Base-by-base conservation (phyloP, 2,113 vertebrate genomes). In the Anhinga rufa region DNA sequence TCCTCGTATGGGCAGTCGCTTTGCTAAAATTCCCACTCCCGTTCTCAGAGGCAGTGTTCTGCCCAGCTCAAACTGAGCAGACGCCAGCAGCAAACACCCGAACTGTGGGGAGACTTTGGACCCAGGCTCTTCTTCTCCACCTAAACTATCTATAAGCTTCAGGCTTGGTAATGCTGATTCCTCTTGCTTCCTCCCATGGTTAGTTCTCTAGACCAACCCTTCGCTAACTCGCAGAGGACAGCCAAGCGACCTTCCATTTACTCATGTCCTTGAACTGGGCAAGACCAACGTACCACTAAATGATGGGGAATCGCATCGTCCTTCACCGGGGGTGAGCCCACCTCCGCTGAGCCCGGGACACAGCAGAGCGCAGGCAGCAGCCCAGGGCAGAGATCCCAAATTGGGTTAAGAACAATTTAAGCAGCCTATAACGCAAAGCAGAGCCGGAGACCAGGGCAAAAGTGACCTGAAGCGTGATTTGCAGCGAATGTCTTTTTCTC, bases 381-480 rank as follows among this genome's bases (percentile, higher is more conserved):
- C 24, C 25, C 49, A 12, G 61, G 15, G 10, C 81, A 85, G 22
- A 44, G 66, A 76, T 6, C 79, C 88, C 88, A 25, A 6, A 24
- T 69, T 31, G 74, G 51, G 70, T 54, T 22, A 57, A 71, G 79
- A 74, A 46, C 80, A 48, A 51, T 78, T 83, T 62, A 51, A 91
- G 24, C 65, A 71, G 78, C 82, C 82, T 19, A 4, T 55, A 84
- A 94, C 3, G 8, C 91, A 46, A 49, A 87, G 93, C 85, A 78
- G 68, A 88, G 44, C 22, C 61, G 29, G 89, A 65, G 81, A 75
- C 9, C 65, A 4, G 61, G 40, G 70, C 89, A 84, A 19, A 7
- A 94, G 66, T 82, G 92, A 93, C 92, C 96, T 20, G 65, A 1
- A 46, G 86, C 88, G 8, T 84, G 93, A 96, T 93, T 95, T 94